phyloP scores from a whole-genome alignment of 2,113 vertebrate species.

The Ginglymostoma cirratum region DNA sequence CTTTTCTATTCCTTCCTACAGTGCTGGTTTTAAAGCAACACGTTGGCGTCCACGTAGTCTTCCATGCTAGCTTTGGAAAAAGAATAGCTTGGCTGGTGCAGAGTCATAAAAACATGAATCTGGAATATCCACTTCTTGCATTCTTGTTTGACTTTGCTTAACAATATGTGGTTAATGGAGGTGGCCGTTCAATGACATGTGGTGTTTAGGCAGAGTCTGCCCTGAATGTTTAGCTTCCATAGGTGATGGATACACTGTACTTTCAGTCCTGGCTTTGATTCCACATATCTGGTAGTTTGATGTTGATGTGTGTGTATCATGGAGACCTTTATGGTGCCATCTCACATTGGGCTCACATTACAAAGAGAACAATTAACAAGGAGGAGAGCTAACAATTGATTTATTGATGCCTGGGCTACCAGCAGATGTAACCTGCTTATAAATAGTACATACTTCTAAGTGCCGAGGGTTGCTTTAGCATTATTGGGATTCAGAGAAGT shows the following conservation, averaged over 20 bases:
- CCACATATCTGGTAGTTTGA: background rate
- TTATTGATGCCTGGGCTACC: background rate
- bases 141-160: background rate
- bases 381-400: background rate
- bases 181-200: background rate
- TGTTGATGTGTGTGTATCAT: background rate
- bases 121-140: background rate
- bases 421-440: no score
- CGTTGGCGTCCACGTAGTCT: background rate
- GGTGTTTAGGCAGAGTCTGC: background rate
- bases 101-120: background rate
- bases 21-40: background rate
- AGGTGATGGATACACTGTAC: background rate
- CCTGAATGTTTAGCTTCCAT: background rate
- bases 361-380: background rate
- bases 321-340: background rate
- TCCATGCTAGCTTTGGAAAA: background rate
- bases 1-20: background rate
- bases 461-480: background rate
- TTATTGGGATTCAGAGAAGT: background rate
- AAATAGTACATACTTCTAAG: background rate
- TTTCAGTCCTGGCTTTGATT: background rate
- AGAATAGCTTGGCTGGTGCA: background rate
- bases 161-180: background rate
- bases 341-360: background rate